Percentiles rank a stretch among this genome's conserved stretches.
phyloP scores from a whole-genome alignment of 2,888 invertebrate genomes.

The Agrypnus murinus region DNA sequence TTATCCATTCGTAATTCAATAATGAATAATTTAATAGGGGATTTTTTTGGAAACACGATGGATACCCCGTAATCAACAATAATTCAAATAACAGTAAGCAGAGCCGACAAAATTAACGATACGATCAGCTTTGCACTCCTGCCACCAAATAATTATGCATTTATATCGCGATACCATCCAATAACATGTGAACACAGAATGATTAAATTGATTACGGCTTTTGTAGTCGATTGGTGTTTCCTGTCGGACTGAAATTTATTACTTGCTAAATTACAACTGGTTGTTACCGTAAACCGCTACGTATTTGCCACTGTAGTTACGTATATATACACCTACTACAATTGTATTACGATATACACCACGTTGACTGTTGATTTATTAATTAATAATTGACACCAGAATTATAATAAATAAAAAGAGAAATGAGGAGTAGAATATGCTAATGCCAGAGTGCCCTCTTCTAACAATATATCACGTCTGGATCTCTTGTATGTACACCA shows the following conservation, averaged over 20 bases:
- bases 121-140: conserved; percentile 43
- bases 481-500: not conserved
- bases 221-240: conserved; percentile 66
- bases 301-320: conserved; percentile 30
- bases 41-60: conserved; percentile 31
- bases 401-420: not conserved
- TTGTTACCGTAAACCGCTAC: conserved; percentile 47
- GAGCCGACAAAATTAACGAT: conserved; percentile 43
- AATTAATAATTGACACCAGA: not conserved
- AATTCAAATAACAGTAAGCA: conserved; percentile 38
- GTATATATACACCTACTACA: conserved; percentile 19
- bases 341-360: conserved; percentile 1
- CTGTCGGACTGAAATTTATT: conserved; percentile 60
- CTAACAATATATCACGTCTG: not conserved
- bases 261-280: conserved; percentile 55
- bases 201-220: conserved; percentile 67
- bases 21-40: conserved; percentile 14
- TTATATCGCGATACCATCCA: conserved; percentile 61
- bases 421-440: not conserved
- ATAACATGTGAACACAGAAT: conserved; percentile 65
- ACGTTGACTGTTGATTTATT: not conserved
- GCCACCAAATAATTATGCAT: conserved; percentile 46
- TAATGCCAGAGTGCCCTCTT: not conserved
- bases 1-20: conserved; percentile 16
- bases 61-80: conserved; percentile 44